Evolutionary conservation across 2,888 invertebrate genomes (phyloP).

Genomic region (Limnephilus lunatus): DNA sequence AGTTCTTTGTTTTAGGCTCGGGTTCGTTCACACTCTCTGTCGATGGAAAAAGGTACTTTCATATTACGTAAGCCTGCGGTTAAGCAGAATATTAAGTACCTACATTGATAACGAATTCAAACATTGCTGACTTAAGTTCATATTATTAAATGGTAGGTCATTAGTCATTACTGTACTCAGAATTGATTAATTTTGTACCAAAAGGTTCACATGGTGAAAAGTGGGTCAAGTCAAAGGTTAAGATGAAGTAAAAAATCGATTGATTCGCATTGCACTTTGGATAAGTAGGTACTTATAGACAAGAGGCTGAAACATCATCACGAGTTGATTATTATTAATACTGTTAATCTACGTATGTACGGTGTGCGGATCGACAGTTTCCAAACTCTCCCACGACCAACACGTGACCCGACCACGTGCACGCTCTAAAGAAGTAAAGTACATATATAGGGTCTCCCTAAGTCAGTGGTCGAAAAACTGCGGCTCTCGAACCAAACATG

Average conservation of each 20-base stretch:
- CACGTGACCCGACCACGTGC: conserved; percentile 43
- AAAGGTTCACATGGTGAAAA: neutral
- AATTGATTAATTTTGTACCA: neutral
- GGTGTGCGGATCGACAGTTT: conserved; percentile 4
- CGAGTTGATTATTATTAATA: conserved; percentile 12
- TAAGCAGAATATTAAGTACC: neutral
- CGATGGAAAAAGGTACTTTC: too few relatives aligned
- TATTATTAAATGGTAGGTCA: neutral
- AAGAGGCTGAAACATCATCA: neutral
- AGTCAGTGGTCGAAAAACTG: neutral
- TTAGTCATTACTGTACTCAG: neutral
- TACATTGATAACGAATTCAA: neutral
- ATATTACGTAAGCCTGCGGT: too few relatives aligned
- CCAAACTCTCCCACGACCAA: conserved; percentile 31
- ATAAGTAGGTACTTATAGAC: neutral
- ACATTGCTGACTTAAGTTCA: neutral
- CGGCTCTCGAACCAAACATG: neutral
- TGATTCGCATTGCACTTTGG: conserved; percentile 29
- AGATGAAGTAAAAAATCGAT: neutral
- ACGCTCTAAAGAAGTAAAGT: neutral
- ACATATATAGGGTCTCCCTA: neutral
- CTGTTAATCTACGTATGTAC: neutral
- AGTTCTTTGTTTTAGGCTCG: too few relatives aligned
- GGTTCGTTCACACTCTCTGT: too few relatives aligned
- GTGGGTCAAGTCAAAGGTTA: conserved; percentile 17